Evolutionary conservation across 2,113 vertebrate genomes (phyloP).

Genomic region (Nothocercus julius): DNA sequence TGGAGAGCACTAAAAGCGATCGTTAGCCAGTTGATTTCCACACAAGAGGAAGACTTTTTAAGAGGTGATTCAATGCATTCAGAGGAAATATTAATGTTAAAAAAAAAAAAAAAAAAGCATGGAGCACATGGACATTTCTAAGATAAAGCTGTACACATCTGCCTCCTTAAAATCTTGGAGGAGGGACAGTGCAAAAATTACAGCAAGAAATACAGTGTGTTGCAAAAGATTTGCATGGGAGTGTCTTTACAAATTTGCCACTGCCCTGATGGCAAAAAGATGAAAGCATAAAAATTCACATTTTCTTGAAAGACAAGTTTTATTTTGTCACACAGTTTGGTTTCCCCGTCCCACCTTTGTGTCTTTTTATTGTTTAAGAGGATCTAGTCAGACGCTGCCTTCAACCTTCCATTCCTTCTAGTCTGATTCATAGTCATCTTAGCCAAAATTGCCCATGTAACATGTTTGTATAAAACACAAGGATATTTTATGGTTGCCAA

Average conservation of each 20-base stretch:
- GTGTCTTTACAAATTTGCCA: fast-evolving
- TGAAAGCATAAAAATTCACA: neutral
- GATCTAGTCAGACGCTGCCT: neutral
- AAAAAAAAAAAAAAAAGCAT: neutral
- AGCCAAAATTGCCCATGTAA: neutral
- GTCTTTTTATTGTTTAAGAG: neutral
- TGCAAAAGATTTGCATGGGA: neutral
- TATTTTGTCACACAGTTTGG: neutral
- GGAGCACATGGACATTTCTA: neutral
- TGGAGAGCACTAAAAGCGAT: neutral
- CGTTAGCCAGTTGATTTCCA: fast-evolving
- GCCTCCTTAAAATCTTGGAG: neutral
- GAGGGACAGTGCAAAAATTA: neutral
- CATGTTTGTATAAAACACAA: neutral
- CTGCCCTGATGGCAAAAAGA: neutral
- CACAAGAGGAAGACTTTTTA: neutral
- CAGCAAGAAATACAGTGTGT: neutral
- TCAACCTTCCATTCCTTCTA: neutral
- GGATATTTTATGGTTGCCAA: neutral
- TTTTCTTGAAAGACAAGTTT: neutral
- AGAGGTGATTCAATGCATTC: neutral
- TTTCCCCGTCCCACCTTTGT: neutral
- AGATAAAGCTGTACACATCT: neutral
- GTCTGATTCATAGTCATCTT: neutral
- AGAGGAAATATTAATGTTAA: neutral